Conservation (phyloP, 2,797 vertebrate species). For the Buphagus erythrorhynchus region DNA sequence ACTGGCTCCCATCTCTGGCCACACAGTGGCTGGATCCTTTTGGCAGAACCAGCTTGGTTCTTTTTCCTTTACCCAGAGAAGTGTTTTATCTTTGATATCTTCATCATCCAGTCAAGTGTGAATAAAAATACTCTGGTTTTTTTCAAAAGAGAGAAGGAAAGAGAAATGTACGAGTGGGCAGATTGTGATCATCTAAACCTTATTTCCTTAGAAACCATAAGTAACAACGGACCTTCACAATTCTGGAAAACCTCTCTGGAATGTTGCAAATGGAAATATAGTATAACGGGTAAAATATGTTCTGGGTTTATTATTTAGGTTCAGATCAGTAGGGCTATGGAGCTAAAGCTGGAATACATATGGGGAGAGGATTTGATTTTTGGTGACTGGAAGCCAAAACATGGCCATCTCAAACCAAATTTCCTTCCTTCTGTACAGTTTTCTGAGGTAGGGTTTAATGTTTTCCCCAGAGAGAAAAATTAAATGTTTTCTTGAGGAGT, state of each 20-base stretch:
- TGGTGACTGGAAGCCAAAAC: not conserved
- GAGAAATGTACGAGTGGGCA: not conserved
- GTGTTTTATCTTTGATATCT: not conserved
- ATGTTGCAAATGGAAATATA: not conserved
- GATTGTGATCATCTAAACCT: not conserved
- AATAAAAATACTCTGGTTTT: not conserved
- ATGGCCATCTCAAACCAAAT: not conserved
- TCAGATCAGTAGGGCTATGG: not conserved
- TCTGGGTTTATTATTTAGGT: not conserved
- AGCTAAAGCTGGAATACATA: not conserved
- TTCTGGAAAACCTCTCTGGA: not conserved
- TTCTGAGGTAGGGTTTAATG: not conserved
- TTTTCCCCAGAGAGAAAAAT: not conserved
- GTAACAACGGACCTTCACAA: not conserved
- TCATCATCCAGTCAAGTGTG: not conserved
- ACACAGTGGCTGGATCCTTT: accelerated
- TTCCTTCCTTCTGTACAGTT: not conserved
- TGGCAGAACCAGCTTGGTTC: not conserved
- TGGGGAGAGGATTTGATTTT: not conserved
- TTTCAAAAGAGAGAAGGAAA: not conserved
- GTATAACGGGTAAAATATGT: not conserved
- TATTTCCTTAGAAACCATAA: not conserved
- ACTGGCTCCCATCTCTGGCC: not conserved
- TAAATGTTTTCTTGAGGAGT: conserved; percentile 31
- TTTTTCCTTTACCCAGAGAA: not conserved